These are phyloP conservation scores for Zaprionus nigranus DNA, from an alignment of 1,140 invertebrate species.

Conservation along the genomic window DNA sequence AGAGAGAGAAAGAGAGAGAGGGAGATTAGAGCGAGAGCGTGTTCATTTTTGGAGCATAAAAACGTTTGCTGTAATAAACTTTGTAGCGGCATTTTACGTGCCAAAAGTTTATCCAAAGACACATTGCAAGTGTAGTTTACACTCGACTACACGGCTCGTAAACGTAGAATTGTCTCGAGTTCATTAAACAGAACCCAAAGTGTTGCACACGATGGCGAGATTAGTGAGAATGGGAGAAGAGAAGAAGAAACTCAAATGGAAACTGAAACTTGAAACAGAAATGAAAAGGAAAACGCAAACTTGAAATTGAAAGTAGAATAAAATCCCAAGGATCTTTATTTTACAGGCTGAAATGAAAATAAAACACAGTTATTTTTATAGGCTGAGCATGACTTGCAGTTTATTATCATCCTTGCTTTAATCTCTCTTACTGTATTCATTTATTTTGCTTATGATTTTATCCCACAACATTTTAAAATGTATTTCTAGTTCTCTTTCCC, in stretches of 20 bases:
- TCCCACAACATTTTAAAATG: neutral
- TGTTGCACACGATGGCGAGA: neutral
- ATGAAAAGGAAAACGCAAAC: neutral
- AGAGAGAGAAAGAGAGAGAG: neutral
- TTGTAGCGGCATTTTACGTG: constrained; percentile 56
- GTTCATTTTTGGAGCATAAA: constrained; percentile 65
- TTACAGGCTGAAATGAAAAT: neutral
- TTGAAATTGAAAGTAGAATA: neutral
- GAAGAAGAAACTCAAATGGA: neutral
- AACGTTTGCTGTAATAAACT: constrained; percentile 46
- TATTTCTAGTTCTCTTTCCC: neutral
- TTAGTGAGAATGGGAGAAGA: neutral
- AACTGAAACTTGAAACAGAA: neutral
- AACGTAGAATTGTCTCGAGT: constrained; percentile 10
- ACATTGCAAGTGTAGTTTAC: constrained; percentile 33
- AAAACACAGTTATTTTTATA: constrained; percentile 3
- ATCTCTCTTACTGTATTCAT: neutral
- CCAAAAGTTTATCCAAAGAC: constrained; percentile 35
- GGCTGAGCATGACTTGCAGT: neutral
- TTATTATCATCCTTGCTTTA: neutral
- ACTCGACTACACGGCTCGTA: constrained; percentile 52
- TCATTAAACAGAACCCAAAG: constrained; percentile 5
- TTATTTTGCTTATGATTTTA: constrained; percentile 4
- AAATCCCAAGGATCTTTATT: neutral
- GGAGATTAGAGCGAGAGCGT: constrained; percentile 30